Conservation (phyloP, 1,140 invertebrate species). For the Octopus sinensis region DNA sequence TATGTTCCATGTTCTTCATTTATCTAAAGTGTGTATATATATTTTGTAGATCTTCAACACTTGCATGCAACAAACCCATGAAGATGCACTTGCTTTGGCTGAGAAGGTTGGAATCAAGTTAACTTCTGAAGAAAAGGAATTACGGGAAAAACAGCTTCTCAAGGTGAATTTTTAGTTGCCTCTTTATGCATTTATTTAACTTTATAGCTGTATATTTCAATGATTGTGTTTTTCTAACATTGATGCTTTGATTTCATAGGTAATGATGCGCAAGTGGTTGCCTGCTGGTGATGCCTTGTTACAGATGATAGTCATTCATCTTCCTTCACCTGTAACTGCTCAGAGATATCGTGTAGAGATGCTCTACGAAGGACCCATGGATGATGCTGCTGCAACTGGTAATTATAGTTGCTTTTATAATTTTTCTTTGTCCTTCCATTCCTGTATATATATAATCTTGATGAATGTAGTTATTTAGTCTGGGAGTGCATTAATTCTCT, state of each 20-base stretch:
- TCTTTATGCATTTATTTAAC: too few species aligned
- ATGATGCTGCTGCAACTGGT: conserved; percentile 92
- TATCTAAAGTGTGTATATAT: not conserved
- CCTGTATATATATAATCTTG: too few species aligned
- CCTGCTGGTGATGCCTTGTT: conserved; percentile 98
- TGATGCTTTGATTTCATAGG: conserved; percentile 27
- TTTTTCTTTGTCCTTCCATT: too few species aligned
- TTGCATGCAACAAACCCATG: conserved; percentile 95
- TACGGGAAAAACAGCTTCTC: conserved; percentile 67
- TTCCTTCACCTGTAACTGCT: conserved; percentile 97
- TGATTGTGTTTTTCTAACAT: not conserved
- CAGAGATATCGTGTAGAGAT: conserved; percentile 99
- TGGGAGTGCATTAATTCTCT: too few species aligned
- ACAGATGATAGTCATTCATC: conserved; percentile 99
- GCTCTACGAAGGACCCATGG: conserved; percentile 80
- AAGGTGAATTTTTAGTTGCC: conserved; percentile 61
- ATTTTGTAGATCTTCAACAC: conserved; percentile 77
- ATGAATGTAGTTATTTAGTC: too few species aligned
- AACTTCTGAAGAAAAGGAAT: conserved; percentile 91
- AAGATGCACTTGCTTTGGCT: conserved; percentile 75
- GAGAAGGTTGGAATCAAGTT: conserved; percentile 84
- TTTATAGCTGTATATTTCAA: not conserved
- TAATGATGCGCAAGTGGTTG: conserved; percentile 96
- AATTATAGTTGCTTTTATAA: conserved; percentile 52
- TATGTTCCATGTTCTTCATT: not conserved